phyloP scores from a whole-genome alignment of 2,797 vertebrate genomes.

The Hypotaenidia philippensis region DNA sequence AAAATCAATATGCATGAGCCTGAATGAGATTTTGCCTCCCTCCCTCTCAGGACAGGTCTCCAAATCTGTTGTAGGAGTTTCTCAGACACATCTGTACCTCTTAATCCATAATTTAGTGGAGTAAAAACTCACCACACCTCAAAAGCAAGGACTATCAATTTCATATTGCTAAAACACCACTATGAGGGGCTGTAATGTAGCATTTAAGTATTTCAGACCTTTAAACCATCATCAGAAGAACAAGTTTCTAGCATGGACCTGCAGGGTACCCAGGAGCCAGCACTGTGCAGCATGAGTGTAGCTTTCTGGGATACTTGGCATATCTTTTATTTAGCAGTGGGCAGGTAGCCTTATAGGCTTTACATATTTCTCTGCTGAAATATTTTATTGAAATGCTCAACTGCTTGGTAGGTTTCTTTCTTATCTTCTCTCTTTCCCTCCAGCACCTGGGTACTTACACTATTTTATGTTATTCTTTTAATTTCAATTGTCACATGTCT shows the following conservation, averaged over 20 bases:
- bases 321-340: not conserved
- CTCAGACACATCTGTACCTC: not conserved
- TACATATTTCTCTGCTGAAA: not conserved
- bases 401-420: not conserved
- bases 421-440: not conserved
- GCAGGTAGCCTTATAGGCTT: not conserved
- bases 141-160: not conserved
- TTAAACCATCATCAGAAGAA: not conserved
- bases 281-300: not conserved
- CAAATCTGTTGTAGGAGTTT: not conserved
- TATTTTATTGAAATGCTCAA: not conserved
- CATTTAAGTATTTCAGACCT: not conserved
- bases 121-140: not conserved
- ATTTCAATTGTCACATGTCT: not conserved
- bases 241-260: not conserved
- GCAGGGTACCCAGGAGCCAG: not conserved
- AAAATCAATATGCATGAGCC: not conserved
- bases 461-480: not conserved
- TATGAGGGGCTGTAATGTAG: not conserved
- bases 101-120: not conserved
- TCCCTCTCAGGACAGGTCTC: not conserved
- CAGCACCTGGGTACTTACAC: not conserved
- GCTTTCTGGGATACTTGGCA: not conserved
- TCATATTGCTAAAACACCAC: not conserved
- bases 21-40: not conserved